Conservation (phyloP, 64 coral and sea anemone species). For the Exaiptasia diaphana region DNA sequence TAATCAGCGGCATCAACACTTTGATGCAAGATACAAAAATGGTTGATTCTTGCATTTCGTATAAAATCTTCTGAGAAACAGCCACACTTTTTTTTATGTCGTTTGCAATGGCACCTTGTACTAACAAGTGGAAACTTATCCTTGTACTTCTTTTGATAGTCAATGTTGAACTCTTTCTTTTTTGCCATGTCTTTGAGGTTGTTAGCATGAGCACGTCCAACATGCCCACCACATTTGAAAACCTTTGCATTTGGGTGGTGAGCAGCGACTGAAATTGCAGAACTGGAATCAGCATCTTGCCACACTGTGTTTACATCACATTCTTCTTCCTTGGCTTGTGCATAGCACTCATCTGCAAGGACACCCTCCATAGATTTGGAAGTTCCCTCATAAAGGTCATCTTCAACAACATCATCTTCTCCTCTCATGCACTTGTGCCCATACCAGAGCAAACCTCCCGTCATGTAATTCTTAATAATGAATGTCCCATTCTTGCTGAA, state of each 20-base stretch:
- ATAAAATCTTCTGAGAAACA: slow-evolving; percentile 43
- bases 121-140: slow-evolving; percentile 35
- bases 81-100: slow-evolving; percentile 33
- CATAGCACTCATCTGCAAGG: slow-evolving; percentile 41
- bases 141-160: not conserved
- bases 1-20: slow-evolving; percentile 16
- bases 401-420: not conserved
- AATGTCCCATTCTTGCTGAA: not conserved
- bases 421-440: slow-evolving; percentile 9
- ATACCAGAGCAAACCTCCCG: not conserved
- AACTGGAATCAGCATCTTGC: slow-evolving; percentile 49
- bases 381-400: not conserved
- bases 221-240: slow-evolving; percentile 53
- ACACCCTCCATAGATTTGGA: slow-evolving; percentile 7
- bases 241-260: not conserved
- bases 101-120: slow-evolving; percentile 15
- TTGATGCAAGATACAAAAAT: slow-evolving; percentile 53
- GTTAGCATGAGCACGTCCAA: slow-evolving; percentile 29
- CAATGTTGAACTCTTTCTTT: slow-evolving; percentile 31
- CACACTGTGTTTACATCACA: slow-evolving; percentile 13
- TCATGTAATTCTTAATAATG: not conserved
- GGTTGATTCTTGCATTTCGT: slow-evolving; percentile 32
- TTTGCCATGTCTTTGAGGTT: slow-evolving; percentile 39
- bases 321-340: slow-evolving; percentile 19
- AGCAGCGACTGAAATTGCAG: not conserved